Base-by-base conservation (phyloP, 2,888 invertebrate species). In the Agrypnus murinus region DNA sequence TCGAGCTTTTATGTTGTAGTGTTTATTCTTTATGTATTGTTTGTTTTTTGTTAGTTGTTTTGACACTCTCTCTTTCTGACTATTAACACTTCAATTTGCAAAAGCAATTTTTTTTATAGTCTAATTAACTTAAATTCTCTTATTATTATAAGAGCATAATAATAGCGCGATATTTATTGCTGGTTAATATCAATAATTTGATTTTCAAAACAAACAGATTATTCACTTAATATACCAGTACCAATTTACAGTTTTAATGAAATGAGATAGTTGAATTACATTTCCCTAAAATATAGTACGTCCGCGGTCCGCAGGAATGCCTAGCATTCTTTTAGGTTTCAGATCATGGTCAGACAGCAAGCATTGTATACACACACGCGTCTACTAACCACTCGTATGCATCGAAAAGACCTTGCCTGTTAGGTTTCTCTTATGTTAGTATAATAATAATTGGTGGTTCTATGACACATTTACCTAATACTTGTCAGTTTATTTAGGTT, bases 341-440 rank as follows among this genome's bases (percentile, higher is more conserved):
- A 36, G 62, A 62, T 62, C 62, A 62, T 46, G 62, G 62, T 32
- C 62, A n/a, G n/a, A n/a, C n/a, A n/a, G n/a, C n/a, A 48, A 32
- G 34, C 62, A 62, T 62, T 43, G 45, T 48, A 62, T 48, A 62
- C 34, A 34, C 25, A 5, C 25, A 25, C 25, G 5, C 32, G 34
- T 62, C n/a, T 31, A 62, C 25, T 3, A 2, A 25, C 25, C 5
- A 25, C 25, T 25, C 46, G 48, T 32, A 48, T 62, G 25, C 45
- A 62, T 4, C 15, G 32, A 10, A 25, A 25, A 55, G 55, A 36
- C 55, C 55, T 55, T 55, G 55, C 9, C 55, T 55, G 55, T 17
- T 55, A 55, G n/a, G 55, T 55, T 55, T 55, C 55, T 55, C 55
- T 55, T n/a, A n/a, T n/a, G n/a, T n/a, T 36, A 55, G 36, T 55